Evolutionary conservation across 2,797 vertebrate genomes (phyloP), one percentile per base, ranked within the genome.

Genomic region (Eupleurogrammus muticus): DNA sequence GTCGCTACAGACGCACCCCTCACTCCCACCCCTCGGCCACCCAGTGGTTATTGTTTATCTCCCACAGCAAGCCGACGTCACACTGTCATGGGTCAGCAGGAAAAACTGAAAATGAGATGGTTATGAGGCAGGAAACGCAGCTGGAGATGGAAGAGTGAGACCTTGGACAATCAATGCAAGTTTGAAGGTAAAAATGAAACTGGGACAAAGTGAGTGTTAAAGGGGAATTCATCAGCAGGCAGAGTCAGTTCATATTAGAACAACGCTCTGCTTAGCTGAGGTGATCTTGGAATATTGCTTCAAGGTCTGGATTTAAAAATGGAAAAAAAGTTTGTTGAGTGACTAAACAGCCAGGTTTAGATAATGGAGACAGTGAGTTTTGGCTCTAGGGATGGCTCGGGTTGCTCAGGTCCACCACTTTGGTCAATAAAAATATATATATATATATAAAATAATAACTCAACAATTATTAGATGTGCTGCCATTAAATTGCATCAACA

Each of bases 131-230:
- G 61, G 2, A 16, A 76, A 78, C 50, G 11, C 77, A 75, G 79
- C 80, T 68, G 67, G 70, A 86, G 73, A 77, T 68, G 56, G 70
- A 62, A 59, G 75, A 80, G 57, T 62, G 77, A 84, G 75, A 76
- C 61, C 48, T 63, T 56, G 63, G 61, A 77, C 71, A 48, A 75
- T 76, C 62, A 79, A 72, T 58, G 55, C 46, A 54, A 50, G 17
- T 55, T 65, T 83, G 80, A 82, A 86, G 82, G 83, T 82, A 73
- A 83, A 82, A 55, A 13, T 66, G 53, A 75, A 90, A 87, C 66
- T 84, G 69, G 87, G 46, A 42, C 84, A 85, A 83, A 79, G 82
- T 85, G 77, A 80, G 59, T 6, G 16, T 60, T 53, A 79, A 50
- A 80, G 63, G 58, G 63, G 75, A 75, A 86, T 88, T 77, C 59